Percentiles rank a stretch among this genome's conserved stretches.
Conservation (phyloP, 2,797 vertebrate species). For the Holocentrus rufus region DNA sequence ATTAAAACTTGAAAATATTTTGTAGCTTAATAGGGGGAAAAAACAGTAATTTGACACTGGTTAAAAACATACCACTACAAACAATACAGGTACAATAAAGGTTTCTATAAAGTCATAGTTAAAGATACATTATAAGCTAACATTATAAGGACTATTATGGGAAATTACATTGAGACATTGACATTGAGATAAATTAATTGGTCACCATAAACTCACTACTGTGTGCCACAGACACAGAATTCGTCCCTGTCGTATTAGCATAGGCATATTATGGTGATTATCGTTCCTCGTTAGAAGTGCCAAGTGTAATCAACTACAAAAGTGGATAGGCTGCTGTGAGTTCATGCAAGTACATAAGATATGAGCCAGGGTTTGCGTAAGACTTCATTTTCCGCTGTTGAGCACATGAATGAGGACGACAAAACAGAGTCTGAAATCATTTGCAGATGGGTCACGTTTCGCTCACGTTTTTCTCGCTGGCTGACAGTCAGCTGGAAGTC, state of each 20-base stretch:
- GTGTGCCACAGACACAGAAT: background rate
- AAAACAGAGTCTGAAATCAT: constrained; percentile 32
- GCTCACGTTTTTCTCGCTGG: constrained; percentile 74
- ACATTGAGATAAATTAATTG: too few species aligned
- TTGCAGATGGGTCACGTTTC: constrained; percentile 71
- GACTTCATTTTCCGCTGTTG: constrained; percentile 29
- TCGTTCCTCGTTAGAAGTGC: constrained; percentile 1
- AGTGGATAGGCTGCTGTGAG: constrained; percentile 29
- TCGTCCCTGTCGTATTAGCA: constrained; percentile 8
- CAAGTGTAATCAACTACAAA: constrained; percentile 24
- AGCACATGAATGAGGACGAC: constrained; percentile 26
- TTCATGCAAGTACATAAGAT: constrained; percentile 5
- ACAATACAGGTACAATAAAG: too few species aligned
- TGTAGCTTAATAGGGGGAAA: too few species aligned
- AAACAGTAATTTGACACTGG: too few species aligned
- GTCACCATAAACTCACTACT: background rate
- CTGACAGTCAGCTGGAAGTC: constrained; percentile 48
- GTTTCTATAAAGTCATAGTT: too few species aligned
- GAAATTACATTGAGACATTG: too few species aligned
- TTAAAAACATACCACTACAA: too few species aligned
- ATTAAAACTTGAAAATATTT: too few species aligned
- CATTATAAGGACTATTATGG: too few species aligned
- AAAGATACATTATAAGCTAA: too few species aligned
- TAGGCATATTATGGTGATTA: background rate
- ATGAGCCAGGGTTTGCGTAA: constrained; percentile 59